These are phyloP conservation scores for Axis porcinus DNA, from an alignment of 2,113 vertebrate genomes.

Conservation along the genomic window DNA sequence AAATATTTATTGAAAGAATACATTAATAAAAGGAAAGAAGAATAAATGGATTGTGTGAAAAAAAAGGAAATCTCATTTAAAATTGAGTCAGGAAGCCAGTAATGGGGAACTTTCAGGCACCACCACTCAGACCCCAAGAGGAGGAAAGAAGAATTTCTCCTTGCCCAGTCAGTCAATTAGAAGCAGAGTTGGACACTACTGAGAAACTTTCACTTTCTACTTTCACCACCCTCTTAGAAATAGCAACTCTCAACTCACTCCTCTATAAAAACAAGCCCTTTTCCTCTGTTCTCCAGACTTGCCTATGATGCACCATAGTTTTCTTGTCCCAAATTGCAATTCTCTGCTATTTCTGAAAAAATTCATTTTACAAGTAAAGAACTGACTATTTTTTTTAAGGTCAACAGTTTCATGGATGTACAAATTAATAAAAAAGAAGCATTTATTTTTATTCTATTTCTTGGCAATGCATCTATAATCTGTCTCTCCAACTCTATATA, in stretches of 20 bases:
- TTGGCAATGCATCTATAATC: not conserved
- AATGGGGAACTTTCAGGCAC: not conserved
- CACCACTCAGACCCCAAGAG: not conserved
- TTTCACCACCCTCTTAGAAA: not conserved
- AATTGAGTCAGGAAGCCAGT: not conserved
- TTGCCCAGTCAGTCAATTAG: not conserved
- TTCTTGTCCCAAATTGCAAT: not conserved
- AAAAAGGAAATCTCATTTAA: not conserved
- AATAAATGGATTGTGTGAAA: not conserved
- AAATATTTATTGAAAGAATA: not conserved
- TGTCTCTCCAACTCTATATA: not conserved
- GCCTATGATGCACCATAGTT: not conserved
- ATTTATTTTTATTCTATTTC: not conserved
- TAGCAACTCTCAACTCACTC: not conserved
- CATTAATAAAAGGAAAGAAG: not conserved
- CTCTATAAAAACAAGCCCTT: not conserved
- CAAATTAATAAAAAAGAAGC: not conserved
- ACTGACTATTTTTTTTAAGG: not conserved
- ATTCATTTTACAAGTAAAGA: not conserved
- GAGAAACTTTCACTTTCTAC: not conserved
- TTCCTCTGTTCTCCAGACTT: not conserved
- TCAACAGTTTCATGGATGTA: not conserved
- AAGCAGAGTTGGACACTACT: not conserved
- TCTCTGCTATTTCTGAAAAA: not conserved
- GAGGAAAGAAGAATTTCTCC: not conserved